These are phyloP conservation scores for Osmoderma eremita DNA, from an alignment of 2,888 invertebrate genomes.

Conservation along the genomic window DNA sequence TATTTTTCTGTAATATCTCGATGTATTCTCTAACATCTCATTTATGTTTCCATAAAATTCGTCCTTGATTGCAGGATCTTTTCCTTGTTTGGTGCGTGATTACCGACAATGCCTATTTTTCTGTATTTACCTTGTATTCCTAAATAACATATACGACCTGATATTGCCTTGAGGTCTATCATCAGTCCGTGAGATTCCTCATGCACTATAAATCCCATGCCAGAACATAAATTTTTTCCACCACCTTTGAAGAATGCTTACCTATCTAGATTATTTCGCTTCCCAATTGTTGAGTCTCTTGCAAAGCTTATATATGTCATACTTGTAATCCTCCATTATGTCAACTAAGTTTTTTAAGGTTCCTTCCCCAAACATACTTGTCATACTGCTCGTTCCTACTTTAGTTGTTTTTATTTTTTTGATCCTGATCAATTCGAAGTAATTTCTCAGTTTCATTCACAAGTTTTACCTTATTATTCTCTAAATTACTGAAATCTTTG, in stretches of 20 bases:
- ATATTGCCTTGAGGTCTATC: neutral
- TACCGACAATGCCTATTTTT: neutral
- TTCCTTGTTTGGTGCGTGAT: too few relatives aligned
- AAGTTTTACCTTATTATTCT: too few relatives aligned
- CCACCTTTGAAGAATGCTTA: neutral
- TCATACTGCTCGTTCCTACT: neutral
- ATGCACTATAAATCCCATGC: neutral
- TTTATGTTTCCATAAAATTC: too few relatives aligned
- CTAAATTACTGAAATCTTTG: too few relatives aligned
- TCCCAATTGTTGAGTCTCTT: neutral
- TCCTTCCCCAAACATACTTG: neutral
- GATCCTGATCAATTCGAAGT: neutral
- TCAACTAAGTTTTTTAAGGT: neutral
- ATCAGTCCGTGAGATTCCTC: neutral
- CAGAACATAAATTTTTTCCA: neutral
- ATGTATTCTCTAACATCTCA: too few relatives aligned
- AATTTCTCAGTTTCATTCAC: neutral
- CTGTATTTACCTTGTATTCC: neutral
- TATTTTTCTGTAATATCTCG: too few relatives aligned
- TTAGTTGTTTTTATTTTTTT: neutral
- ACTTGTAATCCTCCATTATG: neutral
- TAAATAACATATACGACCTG: neutral
- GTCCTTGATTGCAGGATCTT: too few relatives aligned
- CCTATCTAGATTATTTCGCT: neutral
- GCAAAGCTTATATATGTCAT: neutral